Base-by-base conservation (phyloP, 2,113 vertebrate genomes). In the Anoplopoma fimbria region DNA sequence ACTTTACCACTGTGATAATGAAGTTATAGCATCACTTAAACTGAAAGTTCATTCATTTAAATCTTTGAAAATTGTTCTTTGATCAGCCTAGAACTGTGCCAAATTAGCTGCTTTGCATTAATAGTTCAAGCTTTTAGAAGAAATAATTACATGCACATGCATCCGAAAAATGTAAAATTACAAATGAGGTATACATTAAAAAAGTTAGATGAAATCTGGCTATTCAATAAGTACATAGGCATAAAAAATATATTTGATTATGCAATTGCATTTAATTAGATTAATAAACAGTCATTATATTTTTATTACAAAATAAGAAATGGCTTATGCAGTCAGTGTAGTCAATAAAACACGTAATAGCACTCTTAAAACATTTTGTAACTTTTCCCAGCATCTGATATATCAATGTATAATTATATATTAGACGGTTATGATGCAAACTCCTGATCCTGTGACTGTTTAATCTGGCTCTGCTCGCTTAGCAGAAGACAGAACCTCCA, bases 381-480 rank as follows among this genome's bases (percentile, higher is more conserved):
- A 68, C 9, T 36, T 83, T 85, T 83, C 34, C 49, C 67, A 73
- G 34, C 31, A 83, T 75, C 45, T 77, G 71, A 78, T 61, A 79
- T 61, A 72, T 65, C 72, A 84, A 85, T 77, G 47, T 77, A 62
- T 62, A 85, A 78, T 81, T 80, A 69, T 15, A 12, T 42, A 33
- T 74, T 42, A 70, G 87, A 13, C 45, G 58, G 21, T 60, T 71
- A 33, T 49, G 84, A 60, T 58, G 53, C 27, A 49, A 57, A 21
- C 45, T 77, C 29, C 51, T 77, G 27, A 79, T 79, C 82, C 40
- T 69, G 69, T 69, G 65, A 77, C 53, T 88, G 79, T 90, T 92
- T 88, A 82, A 90, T 89, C 81, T 91, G 89, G 88, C 86, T 69
- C 65, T 89, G 62, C 15, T 88, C 14, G 1, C 74, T 82, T 51